These are phyloP conservation scores for Drosophila subpulchrella DNA, from an alignment of 1,140 invertebrate genomes.

Conservation along the genomic window DNA sequence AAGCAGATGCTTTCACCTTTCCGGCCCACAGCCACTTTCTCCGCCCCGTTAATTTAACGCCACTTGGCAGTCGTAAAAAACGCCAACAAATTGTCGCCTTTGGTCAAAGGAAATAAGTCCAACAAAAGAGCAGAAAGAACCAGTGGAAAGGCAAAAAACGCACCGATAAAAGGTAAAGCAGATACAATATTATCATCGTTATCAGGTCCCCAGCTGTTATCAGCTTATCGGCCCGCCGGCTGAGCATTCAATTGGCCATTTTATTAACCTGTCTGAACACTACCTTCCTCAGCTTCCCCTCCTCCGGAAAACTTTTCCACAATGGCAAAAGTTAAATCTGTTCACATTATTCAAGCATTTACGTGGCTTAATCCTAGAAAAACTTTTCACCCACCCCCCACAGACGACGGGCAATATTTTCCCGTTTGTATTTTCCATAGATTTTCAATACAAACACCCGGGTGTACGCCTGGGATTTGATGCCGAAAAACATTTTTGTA, in stretches of 20 bases:
- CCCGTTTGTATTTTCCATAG: conserved; percentile 31
- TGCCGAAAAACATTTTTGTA: conserved; percentile 50
- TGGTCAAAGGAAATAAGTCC: conserved; percentile 43
- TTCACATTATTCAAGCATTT: conserved; percentile 66
- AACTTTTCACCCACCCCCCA: conserved; percentile 15
- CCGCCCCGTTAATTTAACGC: conserved; percentile 72
- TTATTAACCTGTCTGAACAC: conserved; percentile 59
- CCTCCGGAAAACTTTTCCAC: conserved; percentile 40
- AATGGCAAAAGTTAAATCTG: conserved; percentile 75
- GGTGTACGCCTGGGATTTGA: conserved; percentile 15
- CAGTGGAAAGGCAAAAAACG: conserved; percentile 24
- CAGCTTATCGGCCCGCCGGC: conserved; percentile 53
- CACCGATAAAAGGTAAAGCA: conserved; percentile 49
- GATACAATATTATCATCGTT: conserved; percentile 60
- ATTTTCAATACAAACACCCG: conserved; percentile 41
- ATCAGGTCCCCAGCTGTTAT: conserved; percentile 55
- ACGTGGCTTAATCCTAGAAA: conserved; percentile 55
- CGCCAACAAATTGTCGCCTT: conserved; percentile 74
- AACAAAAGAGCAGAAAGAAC: conserved; percentile 27
- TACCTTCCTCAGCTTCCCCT: conserved; percentile 23
- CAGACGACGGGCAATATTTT: conserved; percentile 26
- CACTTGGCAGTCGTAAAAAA: conserved; percentile 76
- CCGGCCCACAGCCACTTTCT: conserved; percentile 1
- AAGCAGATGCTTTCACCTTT: conserved; percentile 35
- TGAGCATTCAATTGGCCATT: conserved; percentile 65